These are phyloP conservation scores for Dinoponera quadriceps DNA, from an alignment of 1,140 invertebrate genomes.

Conservation along the genomic window DNA sequence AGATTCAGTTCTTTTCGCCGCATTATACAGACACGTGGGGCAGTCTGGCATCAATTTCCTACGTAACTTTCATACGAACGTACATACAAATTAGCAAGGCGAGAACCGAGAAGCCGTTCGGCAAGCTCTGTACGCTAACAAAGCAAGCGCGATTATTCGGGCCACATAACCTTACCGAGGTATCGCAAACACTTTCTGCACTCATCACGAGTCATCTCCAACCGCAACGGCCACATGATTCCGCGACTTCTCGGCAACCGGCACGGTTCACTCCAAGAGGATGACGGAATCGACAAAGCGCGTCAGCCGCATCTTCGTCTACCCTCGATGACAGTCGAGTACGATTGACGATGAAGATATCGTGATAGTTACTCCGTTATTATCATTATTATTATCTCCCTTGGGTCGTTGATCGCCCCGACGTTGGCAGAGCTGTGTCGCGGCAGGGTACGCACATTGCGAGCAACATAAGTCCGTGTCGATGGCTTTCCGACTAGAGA, in stretches of 20 bases:
- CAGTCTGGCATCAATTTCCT: neutral
- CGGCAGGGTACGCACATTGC: neutral
- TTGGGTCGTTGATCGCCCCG: neutral
- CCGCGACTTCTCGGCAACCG: constrained; percentile 39
- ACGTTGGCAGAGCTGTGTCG: neutral
- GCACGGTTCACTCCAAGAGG: constrained; percentile 30
- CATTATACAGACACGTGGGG: too few species aligned
- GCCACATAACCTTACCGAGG: constrained; percentile 89
- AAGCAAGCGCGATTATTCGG: constrained; percentile 53
- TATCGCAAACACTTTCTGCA: constrained; percentile 93
- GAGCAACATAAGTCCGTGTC: too few species aligned
- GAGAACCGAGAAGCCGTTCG: constrained; percentile 4
- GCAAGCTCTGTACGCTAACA: constrained; percentile 36
- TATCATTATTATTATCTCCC: neutral
- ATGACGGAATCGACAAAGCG: constrained; percentile 42
- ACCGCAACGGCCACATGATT: constrained; percentile 90
- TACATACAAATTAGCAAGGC: neutral
- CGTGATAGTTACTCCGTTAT: constrained; percentile 54
- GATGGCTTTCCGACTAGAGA: too few species aligned
- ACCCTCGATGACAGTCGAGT: constrained; percentile 79
- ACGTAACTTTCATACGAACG: neutral
- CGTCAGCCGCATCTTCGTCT: constrained; percentile 72
- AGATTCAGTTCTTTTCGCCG: too few species aligned
- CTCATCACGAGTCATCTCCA: constrained; percentile 93
- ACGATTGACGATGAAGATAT: constrained; percentile 77